Evolutionary conservation across 2,113 vertebrate genomes (phyloP).

Genomic region (Penelope pileata): DNA sequence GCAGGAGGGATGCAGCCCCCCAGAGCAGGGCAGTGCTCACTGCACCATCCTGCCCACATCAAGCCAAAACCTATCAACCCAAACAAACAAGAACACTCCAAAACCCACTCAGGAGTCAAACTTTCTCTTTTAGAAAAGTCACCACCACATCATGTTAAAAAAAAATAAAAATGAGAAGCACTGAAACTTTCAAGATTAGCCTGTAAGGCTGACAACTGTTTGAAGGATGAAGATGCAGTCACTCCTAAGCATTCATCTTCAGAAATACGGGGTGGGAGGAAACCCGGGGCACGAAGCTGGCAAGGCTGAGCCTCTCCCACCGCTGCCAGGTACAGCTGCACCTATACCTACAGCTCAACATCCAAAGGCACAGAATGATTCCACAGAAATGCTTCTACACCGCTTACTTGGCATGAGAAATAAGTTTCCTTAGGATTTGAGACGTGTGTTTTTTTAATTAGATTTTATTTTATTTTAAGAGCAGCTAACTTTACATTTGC

Average conservation of each 20-base stretch:
- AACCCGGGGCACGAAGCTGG: too few relatives aligned
- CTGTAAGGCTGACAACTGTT: background rate
- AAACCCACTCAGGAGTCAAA: background rate
- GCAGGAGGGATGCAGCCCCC: too few relatives aligned
- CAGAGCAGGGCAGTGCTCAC: too few relatives aligned
- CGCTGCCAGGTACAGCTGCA: too few relatives aligned
- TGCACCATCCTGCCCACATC: too few relatives aligned
- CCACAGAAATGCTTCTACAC: background rate
- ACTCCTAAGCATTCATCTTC: background rate
- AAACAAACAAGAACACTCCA: background rate
- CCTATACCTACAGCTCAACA: too few relatives aligned
- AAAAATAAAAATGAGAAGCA: background rate
- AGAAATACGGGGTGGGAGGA: background rate
- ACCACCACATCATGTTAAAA: background rate
- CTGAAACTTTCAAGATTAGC: background rate
- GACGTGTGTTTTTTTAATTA: background rate
- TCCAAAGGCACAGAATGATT: background rate
- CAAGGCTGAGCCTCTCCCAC: too few relatives aligned
- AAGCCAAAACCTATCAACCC: background rate
- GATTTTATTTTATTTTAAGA: background rate
- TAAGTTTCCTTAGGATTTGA: background rate
- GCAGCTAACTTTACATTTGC: background rate
- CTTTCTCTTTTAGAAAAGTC: background rate
- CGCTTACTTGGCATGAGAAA: background rate
- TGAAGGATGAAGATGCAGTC: background rate